Percentiles rank a stretch among this genome's conserved stretches.
phyloP scores from a whole-genome alignment of 2,797 vertebrate genomes.

The Acanthis flammea region DNA sequence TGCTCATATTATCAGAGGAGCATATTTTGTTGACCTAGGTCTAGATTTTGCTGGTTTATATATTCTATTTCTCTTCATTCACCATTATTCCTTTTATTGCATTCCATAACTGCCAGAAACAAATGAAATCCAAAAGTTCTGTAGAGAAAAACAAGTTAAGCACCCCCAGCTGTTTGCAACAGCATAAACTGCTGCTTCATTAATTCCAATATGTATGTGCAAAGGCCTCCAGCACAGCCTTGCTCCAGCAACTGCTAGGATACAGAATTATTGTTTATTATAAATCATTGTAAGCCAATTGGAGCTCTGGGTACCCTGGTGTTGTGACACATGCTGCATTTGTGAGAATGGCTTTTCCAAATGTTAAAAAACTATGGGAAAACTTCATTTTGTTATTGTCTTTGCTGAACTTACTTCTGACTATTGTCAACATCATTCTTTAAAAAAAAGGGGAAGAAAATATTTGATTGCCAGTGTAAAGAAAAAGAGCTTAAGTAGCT shows the following conservation, averaged over 20 bases:
- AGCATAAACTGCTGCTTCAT: conserved; percentile 25
- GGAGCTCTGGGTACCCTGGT: not conserved
- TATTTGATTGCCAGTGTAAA: not conserved
- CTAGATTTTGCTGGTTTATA: not conserved
- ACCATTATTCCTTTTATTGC: not conserved
- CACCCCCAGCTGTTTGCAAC: conserved; percentile 24
- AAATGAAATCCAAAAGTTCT: conserved; percentile 33
- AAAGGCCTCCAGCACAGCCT: conserved; percentile 16
- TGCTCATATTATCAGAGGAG: not conserved
- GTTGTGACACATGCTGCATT: not conserved
- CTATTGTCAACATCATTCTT: not conserved
- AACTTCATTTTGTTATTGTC: not conserved
- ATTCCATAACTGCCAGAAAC: not conserved
- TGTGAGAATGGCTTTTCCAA: not conserved
- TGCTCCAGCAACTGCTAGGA: not conserved
- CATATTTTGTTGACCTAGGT: not conserved
- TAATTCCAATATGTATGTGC: conserved; percentile 35
- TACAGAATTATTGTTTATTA: not conserved
- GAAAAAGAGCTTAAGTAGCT: not conserved
- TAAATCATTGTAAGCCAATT: not conserved
- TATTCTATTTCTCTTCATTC: not conserved
- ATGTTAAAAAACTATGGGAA: not conserved
- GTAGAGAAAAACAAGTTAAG: conserved; percentile 43
- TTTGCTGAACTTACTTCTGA: not conserved
- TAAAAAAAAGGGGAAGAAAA: no score